These are phyloP conservation scores for Phrynocephalus guinanensis DNA, from an alignment of 2,797 vertebrate genomes.

Conservation along the genomic window DNA sequence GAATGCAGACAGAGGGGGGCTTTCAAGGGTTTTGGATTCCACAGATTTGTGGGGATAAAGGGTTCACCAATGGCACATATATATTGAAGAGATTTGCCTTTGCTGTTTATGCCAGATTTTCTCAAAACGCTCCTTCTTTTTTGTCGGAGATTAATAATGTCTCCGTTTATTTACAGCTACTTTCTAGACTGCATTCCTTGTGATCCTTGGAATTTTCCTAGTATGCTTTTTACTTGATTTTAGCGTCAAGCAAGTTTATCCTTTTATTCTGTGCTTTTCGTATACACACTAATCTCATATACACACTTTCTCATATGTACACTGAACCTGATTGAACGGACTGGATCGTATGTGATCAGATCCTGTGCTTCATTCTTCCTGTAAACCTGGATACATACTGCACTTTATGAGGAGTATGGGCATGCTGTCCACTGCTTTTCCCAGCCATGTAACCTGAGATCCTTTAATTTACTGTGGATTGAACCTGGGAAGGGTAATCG, in stretches of 20 bases:
- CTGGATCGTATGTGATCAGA: not conserved
- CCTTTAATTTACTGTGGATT: not conserved
- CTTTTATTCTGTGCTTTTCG: not conserved
- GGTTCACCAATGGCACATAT: constrained; percentile 12
- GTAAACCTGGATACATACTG: not conserved
- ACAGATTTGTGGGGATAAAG: constrained; percentile 39
- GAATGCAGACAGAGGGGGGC: not conserved
- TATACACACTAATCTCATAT: not conserved
- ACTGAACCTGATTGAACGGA: not conserved
- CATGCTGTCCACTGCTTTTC: not conserved
- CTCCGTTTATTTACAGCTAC: constrained; percentile 28
- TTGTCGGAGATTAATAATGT: constrained; percentile 23
- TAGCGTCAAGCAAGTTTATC: not conserved
- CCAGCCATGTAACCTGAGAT: not conserved
- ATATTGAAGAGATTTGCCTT: constrained; percentile 27
- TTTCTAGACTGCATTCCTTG: constrained; percentile 35
- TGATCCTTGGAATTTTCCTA: constrained; percentile 26
- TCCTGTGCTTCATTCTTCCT: not conserved
- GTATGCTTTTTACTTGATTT: constrained; percentile 22
- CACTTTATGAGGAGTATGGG: not conserved
- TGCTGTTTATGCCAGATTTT: constrained; percentile 33
- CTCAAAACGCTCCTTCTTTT: not conserved
- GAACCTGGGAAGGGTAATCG: not conserved
- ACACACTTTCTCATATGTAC: not conserved
- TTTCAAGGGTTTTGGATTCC: constrained; percentile 24